Percentiles rank a stretch among this genome's conserved stretches.
phyloP scores from a whole-genome alignment of 35 echinoderm and acorn worm species.

The Heliocidaris erythrogramma region DNA sequence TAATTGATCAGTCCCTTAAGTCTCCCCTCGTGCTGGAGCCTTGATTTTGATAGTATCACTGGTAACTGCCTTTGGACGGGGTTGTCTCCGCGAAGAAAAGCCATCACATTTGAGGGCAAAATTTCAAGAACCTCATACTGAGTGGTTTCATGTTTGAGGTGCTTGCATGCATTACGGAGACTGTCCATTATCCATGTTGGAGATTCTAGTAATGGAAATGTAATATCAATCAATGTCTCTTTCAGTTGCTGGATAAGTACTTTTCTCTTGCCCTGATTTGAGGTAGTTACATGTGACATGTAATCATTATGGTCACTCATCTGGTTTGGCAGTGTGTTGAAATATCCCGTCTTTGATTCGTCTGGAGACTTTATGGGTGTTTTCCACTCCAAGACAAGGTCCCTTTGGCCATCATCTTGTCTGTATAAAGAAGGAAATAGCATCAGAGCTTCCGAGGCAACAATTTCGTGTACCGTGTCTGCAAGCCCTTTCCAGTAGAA shows the following conservation, averaged over 20 bases:
- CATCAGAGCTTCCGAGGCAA: not conserved
- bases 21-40: not conserved
- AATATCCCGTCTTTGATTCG: no score
- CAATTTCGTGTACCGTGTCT: not conserved
- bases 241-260: not conserved
- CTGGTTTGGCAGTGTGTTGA: not conserved
- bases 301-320: not conserved
- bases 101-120: conserved; percentile 29
- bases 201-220: conserved; percentile 50
- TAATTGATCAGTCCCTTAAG: conserved; percentile 33
- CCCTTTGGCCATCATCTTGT: not conserved
- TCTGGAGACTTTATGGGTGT: no score
- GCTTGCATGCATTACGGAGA: not conserved
- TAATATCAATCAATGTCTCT: not conserved
- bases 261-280: no score
- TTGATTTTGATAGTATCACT: not conserved
- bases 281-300: no score
- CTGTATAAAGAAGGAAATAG: not conserved
- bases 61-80: conserved; percentile 15
- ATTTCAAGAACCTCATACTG: conserved; percentile 43
- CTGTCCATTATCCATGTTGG: not conserved
- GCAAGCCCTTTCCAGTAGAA: conserved; percentile 33
- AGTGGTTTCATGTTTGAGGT: not conserved
- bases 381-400: not conserved
- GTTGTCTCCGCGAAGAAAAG: conserved; percentile 28